Base-by-base conservation (phyloP, 2,888 invertebrate genomes). In the Drosophila atripex region DNA sequence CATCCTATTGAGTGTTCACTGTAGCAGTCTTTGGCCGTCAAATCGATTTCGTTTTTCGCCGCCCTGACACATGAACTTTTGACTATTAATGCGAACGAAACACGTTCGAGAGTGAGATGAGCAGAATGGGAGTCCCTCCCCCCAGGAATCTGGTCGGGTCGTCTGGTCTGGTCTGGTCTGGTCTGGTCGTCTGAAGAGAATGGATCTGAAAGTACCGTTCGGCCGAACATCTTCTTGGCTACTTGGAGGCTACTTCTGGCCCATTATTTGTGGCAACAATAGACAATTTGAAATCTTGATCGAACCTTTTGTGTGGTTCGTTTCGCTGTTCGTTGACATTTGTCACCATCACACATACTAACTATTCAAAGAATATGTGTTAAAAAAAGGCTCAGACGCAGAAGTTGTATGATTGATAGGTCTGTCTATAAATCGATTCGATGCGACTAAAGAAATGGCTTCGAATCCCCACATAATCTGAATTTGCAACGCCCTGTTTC, bases 241-340 rank as follows among this genome's bases (percentile, higher is more conserved):
- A 71, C 77, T 50, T 73, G 47, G 52, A 56, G 56, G 71, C 55
- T 59, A 65, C 59, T 59, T 59, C 49, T 52, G 63, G 57, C 55
- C 71, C 63, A 47, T 71, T 71, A 59, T 61, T 61, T 47, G 60
- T 60, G 52, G 45, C 45, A 56, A 53, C 72, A 61, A 65, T 73
- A 80, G 79, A 85, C 71, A 76, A 71, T 71, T 85, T 85, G 73
- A 75, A 86, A 83, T 75, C 61, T 71, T 71, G 71, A 71, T 76
- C 76, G 71, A 53, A 55, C 68, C 83, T 73, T 77, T 80, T 86
- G 86, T 86, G 71, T 21, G 59, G 23, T 52, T 58, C 47, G 46
- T 57, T 53, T 55, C 50, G 54, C 80, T 80, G 80, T 86, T 86
- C 80, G 80, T 86, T 82, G 80, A 82, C 80, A 86, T 83, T 82